Evolutionary conservation across 2,797 vertebrate genomes (phyloP), one percentile per base, ranked within the genome.

Genomic region (Platalea minor): DNA sequence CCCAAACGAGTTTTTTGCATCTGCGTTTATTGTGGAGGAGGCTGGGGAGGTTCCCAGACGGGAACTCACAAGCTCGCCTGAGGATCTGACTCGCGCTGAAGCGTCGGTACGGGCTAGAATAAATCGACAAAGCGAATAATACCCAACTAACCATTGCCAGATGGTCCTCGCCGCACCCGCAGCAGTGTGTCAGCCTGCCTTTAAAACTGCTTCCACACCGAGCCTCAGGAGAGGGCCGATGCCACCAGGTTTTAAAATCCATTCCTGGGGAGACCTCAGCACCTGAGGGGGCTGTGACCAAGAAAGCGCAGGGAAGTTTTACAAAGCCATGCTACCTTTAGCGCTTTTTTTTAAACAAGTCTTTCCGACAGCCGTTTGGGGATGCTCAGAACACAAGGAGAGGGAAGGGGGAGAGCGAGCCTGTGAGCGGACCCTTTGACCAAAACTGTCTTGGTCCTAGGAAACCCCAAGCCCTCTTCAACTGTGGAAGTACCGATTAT

Each of bases 11-110:
- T 15, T 75, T 80, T 80, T 74, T 59, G 61, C 74, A 39, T 85
- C 59, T 39, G 69, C 7, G 35, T 70, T 85, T 61, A 41, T 43
- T 64, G 61, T 64, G 85, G 65, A 89, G 74, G 65, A 87, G 87
- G 85, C 70, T 87, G 75, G 67, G 80, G 78, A 79, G 79, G 89
- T 64, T 95, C 89, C 81, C 74, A 70, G 89, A 43, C 59, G 87
- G 95, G 93, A 91, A 84, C 77, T 93, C 65, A 59, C 1, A 12
- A 59, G 53, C 39, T 84, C 0, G 11, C 79, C 87, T 37, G 87
- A 89, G 93, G 91, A 87, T 89, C 72, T 70, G 65, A 88, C 88
- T 89, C 2, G 0, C 0, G 1, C 85, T 5, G 3, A 70, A 78
- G 53, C 78, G 26, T 43, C 1, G 0, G 21, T 45, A 4, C 65